Percentiles rank a stretch among this genome's conserved stretches.
phyloP scores from a whole-genome alignment of 2,888 invertebrate genomes.

The Rhabditoides inermis region DNA sequence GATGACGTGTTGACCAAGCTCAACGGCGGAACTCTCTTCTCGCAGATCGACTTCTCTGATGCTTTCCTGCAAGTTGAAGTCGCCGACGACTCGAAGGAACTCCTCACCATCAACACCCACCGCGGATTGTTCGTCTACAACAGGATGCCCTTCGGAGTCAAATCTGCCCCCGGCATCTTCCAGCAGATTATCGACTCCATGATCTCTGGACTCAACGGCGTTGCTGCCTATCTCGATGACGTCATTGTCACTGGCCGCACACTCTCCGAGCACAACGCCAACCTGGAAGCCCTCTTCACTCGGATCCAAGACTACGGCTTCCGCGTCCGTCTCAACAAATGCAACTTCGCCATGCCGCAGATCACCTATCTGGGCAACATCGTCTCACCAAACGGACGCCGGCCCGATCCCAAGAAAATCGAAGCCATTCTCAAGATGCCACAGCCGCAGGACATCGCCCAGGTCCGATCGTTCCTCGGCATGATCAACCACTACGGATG shows the following conservation, averaged over 20 bases:
- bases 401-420: constrained; percentile 17
- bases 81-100: constrained; percentile 15
- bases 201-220: constrained; percentile 15
- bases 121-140: constrained; percentile 23
- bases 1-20: constrained; percentile 24
- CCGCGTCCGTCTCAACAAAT: constrained; percentile 21
- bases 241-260: constrained; percentile 16
- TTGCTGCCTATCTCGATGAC: constrained; percentile 24
- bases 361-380: constrained; percentile 25
- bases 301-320: constrained; percentile 20
- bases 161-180: constrained; percentile 25
- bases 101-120: constrained; percentile 28
- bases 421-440: constrained; percentile 13
- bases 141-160: constrained; percentile 31
- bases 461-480: too few species aligned
- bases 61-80: constrained; percentile 32
- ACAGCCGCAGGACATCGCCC: too few species aligned
- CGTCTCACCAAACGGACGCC: constrained; percentile 13
- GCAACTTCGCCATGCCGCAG: constrained; percentile 13
- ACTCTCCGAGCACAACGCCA: constrained; percentile 11
- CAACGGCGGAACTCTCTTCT: constrained; percentile 21
- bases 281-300: constrained; percentile 11
- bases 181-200: constrained; percentile 23
- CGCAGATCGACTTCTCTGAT: constrained; percentile 26
- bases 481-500: too few species aligned